Base-by-base conservation (phyloP, 1,140 invertebrate species). In the Eulimnadia texana region DNA sequence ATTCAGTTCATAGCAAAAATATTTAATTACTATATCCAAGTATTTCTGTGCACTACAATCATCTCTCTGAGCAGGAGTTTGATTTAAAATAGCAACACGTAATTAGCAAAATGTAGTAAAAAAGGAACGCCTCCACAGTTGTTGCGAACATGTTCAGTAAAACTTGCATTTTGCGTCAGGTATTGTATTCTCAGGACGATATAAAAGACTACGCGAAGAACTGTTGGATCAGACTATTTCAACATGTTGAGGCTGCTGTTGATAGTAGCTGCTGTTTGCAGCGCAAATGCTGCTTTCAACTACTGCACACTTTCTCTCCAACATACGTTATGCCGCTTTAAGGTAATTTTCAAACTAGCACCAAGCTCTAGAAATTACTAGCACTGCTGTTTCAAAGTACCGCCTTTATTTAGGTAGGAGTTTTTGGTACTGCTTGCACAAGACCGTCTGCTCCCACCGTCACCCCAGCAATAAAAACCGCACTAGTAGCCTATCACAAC, bases 401-500 rank as follows among this genome's bases (percentile, higher is more conserved):
- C n/a, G n/a, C 33, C 16, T 9, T 42, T 6, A 16, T 42, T 42
- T 42, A 42, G 33, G 6, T 16, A 9, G 33, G 33, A 42, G 16
- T 42, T 42, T 16, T 42, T 6, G 33, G 33, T 42, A 42, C 33
- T 42, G 33, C 33, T 16, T 42, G 33, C 33, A 16, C 16, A 9
- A 42, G 16, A 16, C 50, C 50, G 23, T 0, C 10, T 52, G 9
- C n/a, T 9, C 10, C 3, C 27, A 27, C 9, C 20, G 51, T 60
- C 11, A 33, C 28, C 19, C 1, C 23, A n/a, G 2, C 50, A 11
- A 53, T 28, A 6, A 62, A 42, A 2, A 23, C n/a, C 2, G 20
- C 19, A 10, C 59, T 62, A 22, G 56, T 62, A 22, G 23, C 58
- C 1, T 13, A 24, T 28, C 61, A 62, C 42, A 62, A 62, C 29